A percentile compares a stretch with the other conserved stretches of the same genome.
phyloP scores from a whole-genome alignment of 2,888 invertebrate genomes.

The Eupeodes latifasciatus region DNA sequence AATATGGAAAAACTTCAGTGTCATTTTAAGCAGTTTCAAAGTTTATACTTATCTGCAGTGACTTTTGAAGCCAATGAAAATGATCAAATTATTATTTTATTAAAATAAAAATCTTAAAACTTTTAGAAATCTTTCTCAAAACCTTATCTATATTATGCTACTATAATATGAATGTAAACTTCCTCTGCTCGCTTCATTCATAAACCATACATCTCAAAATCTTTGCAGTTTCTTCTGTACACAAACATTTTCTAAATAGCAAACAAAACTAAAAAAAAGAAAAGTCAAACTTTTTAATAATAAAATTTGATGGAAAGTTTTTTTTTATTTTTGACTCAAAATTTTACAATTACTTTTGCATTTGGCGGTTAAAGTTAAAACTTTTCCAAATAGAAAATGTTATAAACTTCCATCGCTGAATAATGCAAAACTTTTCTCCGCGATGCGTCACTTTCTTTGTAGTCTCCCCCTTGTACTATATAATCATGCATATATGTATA shows the following conservation, averaged over 20 bases:
- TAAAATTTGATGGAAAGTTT: slow-evolving; percentile 31
- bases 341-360: slow-evolving; percentile 32
- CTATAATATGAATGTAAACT: too few relatives aligned
- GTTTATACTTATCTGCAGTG: too few relatives aligned
- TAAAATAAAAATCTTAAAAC: too few relatives aligned
- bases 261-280: background rate
- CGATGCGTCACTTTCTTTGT: slow-evolving; percentile 26
- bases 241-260: slow-evolving; percentile 7
- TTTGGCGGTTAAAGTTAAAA: slow-evolving; percentile 29
- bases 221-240: background rate
- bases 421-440: slow-evolving; percentile 13
- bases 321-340: slow-evolving; percentile 22
- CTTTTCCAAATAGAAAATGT: background rate
- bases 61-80: too few relatives aligned
- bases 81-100: too few relatives aligned
- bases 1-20: too few relatives aligned
- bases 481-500: background rate
- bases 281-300: slow-evolving; percentile 32
- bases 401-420: slow-evolving; percentile 23
- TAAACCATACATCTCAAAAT: background rate
- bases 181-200: background rate
- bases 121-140: background rate
- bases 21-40: too few relatives aligned
- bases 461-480: background rate
- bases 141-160: background rate